Percentiles rank a stretch among this genome's conserved stretches.
Evolutionary conservation across 92 coral and sea anemone species (phyloP).

Genomic region (Chrysogorgia sp.): DNA sequence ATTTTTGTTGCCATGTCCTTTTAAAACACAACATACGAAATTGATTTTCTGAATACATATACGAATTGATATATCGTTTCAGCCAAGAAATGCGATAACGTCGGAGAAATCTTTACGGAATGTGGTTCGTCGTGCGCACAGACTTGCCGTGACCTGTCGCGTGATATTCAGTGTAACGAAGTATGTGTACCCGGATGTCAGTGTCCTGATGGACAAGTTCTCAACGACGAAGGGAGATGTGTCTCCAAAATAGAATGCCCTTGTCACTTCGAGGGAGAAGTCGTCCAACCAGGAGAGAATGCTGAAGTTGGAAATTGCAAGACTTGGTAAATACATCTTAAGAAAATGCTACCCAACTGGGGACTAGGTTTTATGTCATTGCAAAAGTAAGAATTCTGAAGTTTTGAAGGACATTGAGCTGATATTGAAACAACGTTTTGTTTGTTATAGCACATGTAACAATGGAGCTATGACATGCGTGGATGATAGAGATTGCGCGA

Average conservation of each 20-base stretch:
- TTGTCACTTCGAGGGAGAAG: conserved; percentile 9
- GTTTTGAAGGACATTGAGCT: neutral
- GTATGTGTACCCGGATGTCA: conserved; percentile 27
- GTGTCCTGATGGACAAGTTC: neutral
- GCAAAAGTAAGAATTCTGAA: neutral
- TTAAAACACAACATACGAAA: neutral
- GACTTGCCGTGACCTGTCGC: conserved; percentile 13
- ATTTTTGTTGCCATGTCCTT: too few species aligned
- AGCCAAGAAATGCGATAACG: neutral
- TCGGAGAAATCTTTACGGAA: conserved; percentile 7
- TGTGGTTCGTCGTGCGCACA: conserved; percentile 26
- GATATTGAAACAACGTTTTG: neutral
- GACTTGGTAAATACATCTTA: conserved; percentile 20
- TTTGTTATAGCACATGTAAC: conserved; percentile 17
- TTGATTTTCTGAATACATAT: too few species aligned
- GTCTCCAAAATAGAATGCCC: neutral
- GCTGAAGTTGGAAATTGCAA: conserved; percentile 12
- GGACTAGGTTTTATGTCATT: too few species aligned
- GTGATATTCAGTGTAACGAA: neutral
- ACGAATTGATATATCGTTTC: neutral
- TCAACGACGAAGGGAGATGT: neutral
- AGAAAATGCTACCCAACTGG: too few species aligned
- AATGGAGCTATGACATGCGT: conserved; percentile 27
- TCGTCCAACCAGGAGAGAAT: conserved; percentile 6
- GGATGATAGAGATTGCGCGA: conserved; percentile 3